Base-by-base conservation (phyloP, 2,113 vertebrate genomes). In the Spizaetus ornatus region DNA sequence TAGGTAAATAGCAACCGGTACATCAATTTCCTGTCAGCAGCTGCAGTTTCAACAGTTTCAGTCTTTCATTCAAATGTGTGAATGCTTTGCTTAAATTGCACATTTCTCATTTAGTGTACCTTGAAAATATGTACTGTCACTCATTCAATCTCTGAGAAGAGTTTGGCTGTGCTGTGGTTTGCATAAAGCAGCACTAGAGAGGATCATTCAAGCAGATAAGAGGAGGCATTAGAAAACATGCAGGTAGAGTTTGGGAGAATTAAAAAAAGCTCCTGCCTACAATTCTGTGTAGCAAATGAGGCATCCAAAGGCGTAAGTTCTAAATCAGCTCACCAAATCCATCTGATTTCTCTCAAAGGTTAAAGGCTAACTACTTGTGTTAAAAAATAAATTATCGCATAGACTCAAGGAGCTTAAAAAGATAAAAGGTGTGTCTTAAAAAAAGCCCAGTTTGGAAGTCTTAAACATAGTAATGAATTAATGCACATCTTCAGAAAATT, bases 21-120 rank as follows among this genome's bases (percentile, higher is more conserved):
- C 95, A 97, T 98, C 97, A 97, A 97, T 98, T 98, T 98, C 96
- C 94, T 97, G 96, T 94, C 97, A 93, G 77, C 48, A 36, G 86
- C 48, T 61, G 93, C 91, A 93, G 90, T 95, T 96, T 92, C 76
- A 62, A 96, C 93, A 95, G 91, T 97, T 97, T 89, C 96, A 82
- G 45, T 92, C 93, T 96, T 97, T 95, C 95, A 96, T 97, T 97
- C 96, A 97, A 94, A 97, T 95, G 69, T 93, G 62, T 73, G 95
- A 98, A 97, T 95, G 96, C 90, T 96, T 95, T 93, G 45, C 95
- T 94, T 95, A 97, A 96, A 98, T 89, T 88, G 96, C 87, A 96
- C 92, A 89, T 97, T 98, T 97, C 95, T 97, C 90, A 93, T 97
- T 96, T 93, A 96, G 86, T 6, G 19, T 91, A 88, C 95, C 93